Base-by-base conservation (phyloP, 1,140 invertebrate species). In the Bombus balteatus region DNA sequence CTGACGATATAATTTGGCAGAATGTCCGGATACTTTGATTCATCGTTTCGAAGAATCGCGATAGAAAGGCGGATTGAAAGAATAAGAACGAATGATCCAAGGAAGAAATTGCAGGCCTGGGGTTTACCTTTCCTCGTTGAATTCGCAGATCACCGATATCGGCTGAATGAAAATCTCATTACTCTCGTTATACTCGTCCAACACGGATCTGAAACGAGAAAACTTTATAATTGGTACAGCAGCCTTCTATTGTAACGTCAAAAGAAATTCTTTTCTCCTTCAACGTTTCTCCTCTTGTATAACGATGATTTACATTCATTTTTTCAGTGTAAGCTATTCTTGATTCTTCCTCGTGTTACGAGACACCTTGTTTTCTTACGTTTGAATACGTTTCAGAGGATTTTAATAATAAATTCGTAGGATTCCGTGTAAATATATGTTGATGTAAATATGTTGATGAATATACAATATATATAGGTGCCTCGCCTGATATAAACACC, bases 161-260 rank as follows among this genome's bases (percentile, higher is more conserved):
- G 39, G 72, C 1, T 65, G 59, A 75, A 83, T 79, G 66, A 78
- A 84, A 75, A 78, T 84, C 76, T 84, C 82, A 71, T 84, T 84
- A 79, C 53, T 71, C 66, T 71, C 81, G 71, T 83, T 83, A 75
- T 75, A 37, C 37, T 28, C 53, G 41, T 65, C 81, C 13, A 66
- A 32, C 28, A 9, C 18, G 34, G 39, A 57, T 73, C 53, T 37
- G 74, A 84, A 79, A 79, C 75, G 82, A 79, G 75, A 43, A 84
- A 84, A 84, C 66, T 84, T 83, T 79, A 78, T 79, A 84, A 84
- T 84, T 84, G 82, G 65, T 72, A 70, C 53, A 41, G 47, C 47
- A 72, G 15, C 22, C 22, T 18, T 43, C 22, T 43, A 53, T 71
- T 79, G 59, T 39, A 71, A 78, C n/a, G 34, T 57, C 53, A 79